These are phyloP conservation scores for Polyploca ridens DNA, from an alignment of 2,888 invertebrate species.

Conservation along the genomic window DNA sequence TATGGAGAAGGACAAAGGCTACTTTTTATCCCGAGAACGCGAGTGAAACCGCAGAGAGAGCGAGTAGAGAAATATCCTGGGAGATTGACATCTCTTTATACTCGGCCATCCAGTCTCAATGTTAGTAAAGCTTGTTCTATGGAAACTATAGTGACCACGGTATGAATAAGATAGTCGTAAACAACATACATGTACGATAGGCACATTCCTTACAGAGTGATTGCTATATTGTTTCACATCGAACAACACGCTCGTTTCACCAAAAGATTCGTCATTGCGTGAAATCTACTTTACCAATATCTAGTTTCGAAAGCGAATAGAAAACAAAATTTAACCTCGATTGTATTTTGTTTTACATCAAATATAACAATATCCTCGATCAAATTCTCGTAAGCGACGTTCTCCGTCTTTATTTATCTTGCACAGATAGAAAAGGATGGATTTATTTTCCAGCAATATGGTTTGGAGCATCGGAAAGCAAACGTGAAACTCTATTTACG, in stretches of 20 bases:
- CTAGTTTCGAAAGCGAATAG: neutral
- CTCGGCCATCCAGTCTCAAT: neutral
- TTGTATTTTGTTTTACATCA: constrained; percentile 5
- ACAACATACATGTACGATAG: neutral
- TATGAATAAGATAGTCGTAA: too few relatives aligned
- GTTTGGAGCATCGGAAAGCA: constrained; percentile 5
- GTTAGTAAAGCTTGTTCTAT: neutral
- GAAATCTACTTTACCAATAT: neutral
- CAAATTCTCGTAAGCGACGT: neutral
- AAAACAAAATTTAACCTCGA: neutral
- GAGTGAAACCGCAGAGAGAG: too few relatives aligned
- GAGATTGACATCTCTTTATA: neutral
- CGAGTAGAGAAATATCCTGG: neutral
- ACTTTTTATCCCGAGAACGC: too few relatives aligned
- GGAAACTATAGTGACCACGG: neutral
- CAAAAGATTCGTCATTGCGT: neutral
- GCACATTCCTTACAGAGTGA: neutral
- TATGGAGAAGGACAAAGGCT: too few relatives aligned
- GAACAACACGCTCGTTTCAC: neutral
- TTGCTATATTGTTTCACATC: neutral
- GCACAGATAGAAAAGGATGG: constrained; percentile 1
- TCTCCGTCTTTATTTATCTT: constrained; percentile 6
- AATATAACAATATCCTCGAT: constrained; percentile 7
- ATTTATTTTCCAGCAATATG: neutral
- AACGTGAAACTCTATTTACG: constrained; percentile 9